Evolutionary conservation across 2,888 invertebrate genomes (phyloP).

Genomic region (Lycaena phlaeas): DNA sequence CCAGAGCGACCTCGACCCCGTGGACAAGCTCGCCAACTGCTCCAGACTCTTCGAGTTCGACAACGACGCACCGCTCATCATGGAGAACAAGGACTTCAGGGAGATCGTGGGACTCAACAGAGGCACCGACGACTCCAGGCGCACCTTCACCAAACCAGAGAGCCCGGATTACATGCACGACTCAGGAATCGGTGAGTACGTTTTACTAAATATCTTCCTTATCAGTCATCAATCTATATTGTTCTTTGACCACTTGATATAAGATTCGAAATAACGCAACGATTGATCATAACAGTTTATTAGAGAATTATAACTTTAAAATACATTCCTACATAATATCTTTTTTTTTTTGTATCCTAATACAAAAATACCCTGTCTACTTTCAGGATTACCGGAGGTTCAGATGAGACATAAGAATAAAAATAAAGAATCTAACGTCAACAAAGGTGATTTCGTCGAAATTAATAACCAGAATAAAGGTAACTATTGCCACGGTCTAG

Average conservation of each 20-base stretch:
- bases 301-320: not conserved
- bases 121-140: constrained; percentile 63
- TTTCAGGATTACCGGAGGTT: constrained; percentile 58
- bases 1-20: constrained; percentile 52
- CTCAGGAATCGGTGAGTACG: constrained; percentile 55
- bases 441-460: constrained; percentile 74
- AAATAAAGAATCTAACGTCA: constrained; percentile 43
- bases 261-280: too few relatives aligned
- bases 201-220: not conserved
- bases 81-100: constrained; percentile 64
- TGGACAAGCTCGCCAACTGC: constrained; percentile 59
- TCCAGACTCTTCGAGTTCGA: constrained; percentile 73
- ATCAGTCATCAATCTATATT: too few relatives aligned
- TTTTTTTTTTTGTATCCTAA: constrained; percentile 3
- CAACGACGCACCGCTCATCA: constrained; percentile 66
- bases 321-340: too few relatives aligned
- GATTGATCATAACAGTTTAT: not conserved
- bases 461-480: constrained; percentile 67
- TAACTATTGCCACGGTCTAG: too few relatives aligned
- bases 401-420: constrained; percentile 63
- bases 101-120: constrained; percentile 65
- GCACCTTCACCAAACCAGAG: constrained; percentile 61
- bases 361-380: not conserved
- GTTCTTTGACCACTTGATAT: too few relatives aligned
- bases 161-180: constrained; percentile 70